phyloP scores from a whole-genome alignment of 92 coral and sea anemone genomes.

The Plumapathes pennacea region DNA sequence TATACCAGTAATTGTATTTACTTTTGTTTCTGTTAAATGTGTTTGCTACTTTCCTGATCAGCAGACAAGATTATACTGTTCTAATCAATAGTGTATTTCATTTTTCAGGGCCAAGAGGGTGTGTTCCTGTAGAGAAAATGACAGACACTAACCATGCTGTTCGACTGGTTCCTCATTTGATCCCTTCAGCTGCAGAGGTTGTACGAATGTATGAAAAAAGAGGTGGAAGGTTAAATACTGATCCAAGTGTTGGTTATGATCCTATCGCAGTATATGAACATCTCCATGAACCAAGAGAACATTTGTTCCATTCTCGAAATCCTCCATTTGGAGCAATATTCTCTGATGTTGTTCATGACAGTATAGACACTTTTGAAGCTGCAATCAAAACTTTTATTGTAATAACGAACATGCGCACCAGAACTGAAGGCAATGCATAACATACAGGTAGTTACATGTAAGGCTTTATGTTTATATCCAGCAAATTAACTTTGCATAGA shows the following conservation, averaged over 20 bases:
- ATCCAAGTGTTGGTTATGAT: slow-evolving; percentile 26
- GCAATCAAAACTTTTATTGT: slow-evolving; percentile 2
- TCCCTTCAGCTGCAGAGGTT: slow-evolving; percentile 30
- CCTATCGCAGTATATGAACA: slow-evolving; percentile 16
- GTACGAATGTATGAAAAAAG: slow-evolving; percentile 33
- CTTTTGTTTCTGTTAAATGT: too few relatives aligned
- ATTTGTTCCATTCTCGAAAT: slow-evolving; percentile 9
- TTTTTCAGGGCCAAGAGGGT: slow-evolving; percentile 23
- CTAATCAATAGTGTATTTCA: not conserved
- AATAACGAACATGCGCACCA: slow-evolving; percentile 2
- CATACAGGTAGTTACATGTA: too few relatives aligned
- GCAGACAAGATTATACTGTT: too few relatives aligned
- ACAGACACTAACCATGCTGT: slow-evolving; percentile 13
- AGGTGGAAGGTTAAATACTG: slow-evolving; percentile 18
- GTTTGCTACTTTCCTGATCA: too few relatives aligned
- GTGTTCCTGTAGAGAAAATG: slow-evolving; percentile 33
- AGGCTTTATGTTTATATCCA: too few relatives aligned
- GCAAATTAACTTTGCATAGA: too few relatives aligned
- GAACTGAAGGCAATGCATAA: not conserved
- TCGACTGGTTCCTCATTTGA: slow-evolving; percentile 8
- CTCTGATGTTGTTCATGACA: slow-evolving; percentile 14
- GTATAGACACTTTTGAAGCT: not conserved
- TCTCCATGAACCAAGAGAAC: slow-evolving; percentile 7
- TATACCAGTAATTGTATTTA: too few relatives aligned
- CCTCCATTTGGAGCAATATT: slow-evolving; percentile 20